Conservation (phyloP, 2,888 invertebrate genomes). For the Netelia inedita region DNA sequence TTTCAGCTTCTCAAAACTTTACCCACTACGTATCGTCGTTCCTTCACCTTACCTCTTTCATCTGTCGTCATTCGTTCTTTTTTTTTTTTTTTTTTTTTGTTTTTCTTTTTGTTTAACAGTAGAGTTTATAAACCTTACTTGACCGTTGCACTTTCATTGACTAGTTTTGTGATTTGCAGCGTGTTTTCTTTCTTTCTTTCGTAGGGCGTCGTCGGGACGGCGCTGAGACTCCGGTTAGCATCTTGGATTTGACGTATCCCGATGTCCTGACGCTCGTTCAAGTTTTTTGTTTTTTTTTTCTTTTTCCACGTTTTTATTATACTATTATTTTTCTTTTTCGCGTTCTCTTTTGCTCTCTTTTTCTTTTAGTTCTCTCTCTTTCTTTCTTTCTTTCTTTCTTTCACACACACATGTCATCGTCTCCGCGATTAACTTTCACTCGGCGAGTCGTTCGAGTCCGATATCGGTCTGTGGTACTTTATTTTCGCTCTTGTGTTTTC, state of each 20-base stretch:
- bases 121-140: constrained; percentile 81
- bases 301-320: constrained; percentile 27
- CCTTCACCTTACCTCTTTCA: constrained; percentile 52
- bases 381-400: not conserved
- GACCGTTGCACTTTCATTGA: constrained; percentile 85
- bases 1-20: constrained; percentile 61
- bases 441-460: constrained; percentile 30
- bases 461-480: constrained; percentile 25
- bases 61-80: constrained; percentile 60
- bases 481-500: constrained; percentile 14
- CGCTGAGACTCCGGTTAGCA: constrained; percentile 40
- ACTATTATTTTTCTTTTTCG: constrained; percentile 1
- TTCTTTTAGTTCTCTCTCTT: constrained; percentile 15
- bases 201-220: constrained; percentile 42
- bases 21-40: constrained; percentile 66
- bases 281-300: constrained; percentile 36
- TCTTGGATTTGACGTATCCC: constrained; percentile 43
- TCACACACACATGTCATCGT: not conserved
- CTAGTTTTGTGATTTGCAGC: constrained; percentile 83
- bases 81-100: constrained; percentile 57
- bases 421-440: not conserved
- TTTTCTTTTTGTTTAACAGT: constrained; percentile 60
- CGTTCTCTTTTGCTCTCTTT: not conserved
- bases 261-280: constrained; percentile 58
- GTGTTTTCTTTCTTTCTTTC: constrained; percentile 62